phyloP scores from a whole-genome alignment of 2,888 invertebrate species.

The Euphydryas editha region DNA sequence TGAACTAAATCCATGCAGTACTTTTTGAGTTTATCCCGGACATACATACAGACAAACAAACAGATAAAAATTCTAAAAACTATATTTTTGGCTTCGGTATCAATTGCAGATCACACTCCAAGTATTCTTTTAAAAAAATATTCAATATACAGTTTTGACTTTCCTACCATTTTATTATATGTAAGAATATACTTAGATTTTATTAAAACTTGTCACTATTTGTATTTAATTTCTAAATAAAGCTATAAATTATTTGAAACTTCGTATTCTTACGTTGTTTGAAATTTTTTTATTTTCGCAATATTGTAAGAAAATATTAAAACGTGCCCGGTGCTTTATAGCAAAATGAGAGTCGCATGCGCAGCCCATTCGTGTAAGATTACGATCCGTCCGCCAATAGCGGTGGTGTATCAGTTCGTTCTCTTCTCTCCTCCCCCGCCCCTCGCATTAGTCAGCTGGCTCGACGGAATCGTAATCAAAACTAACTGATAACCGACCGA shows the following conservation, averaged over 20 bases:
- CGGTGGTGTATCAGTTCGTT: conserved; percentile 28
- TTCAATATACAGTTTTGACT: no score
- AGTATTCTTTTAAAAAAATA: no score
- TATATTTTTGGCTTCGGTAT: no score
- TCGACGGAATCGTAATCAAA: conserved; percentile 59
- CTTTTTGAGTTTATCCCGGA: no score
- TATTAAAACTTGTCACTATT: no score
- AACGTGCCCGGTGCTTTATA: conserved; percentile 29
- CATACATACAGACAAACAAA: no score
- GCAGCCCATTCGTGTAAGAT: conserved; percentile 59
- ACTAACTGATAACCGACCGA: conserved; percentile 58
- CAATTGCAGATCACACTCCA: no score
- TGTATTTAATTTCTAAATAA: no score
- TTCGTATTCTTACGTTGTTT: background rate
- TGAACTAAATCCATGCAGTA: no score
- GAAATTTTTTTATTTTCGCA: background rate
- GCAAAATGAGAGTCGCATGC: conserved; percentile 52
- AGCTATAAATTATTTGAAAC: background rate
- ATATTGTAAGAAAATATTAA: conserved; percentile 15
- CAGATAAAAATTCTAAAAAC: no score
- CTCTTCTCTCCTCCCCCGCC: conserved; percentile 37
- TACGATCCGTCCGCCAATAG: conserved; percentile 57
- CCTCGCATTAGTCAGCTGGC: conserved; percentile 56
- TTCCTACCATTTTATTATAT: no score
- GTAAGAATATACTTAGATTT: no score